Base-by-base conservation (phyloP, 92 coral and sea anemone species). In the Scolanthus callimorphus region DNA sequence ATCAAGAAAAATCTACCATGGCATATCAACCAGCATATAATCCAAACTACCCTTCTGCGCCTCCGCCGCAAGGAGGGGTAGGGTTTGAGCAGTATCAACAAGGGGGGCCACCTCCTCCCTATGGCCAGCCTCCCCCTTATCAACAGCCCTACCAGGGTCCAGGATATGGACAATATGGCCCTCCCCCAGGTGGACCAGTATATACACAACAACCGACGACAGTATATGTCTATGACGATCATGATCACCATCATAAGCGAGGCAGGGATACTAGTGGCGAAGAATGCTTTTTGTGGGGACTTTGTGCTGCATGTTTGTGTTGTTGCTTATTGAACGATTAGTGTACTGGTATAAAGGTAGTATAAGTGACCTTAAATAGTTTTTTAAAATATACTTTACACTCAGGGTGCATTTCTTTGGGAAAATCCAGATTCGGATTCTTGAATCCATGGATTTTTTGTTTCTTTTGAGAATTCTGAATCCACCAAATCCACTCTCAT, bases 221-320 rank as follows among this genome's bases (percentile, higher is more conserved):
- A 24, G 96, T 92, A 1, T 92, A 92, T 63, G 98, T 92, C 20
- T 92, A 91, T 53, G 84, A 88, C 19, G 67, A 75, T 19, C 63
- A 24, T 23, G 72, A 62, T 0, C 56, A 44, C 1, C 29, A 45
- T n/a, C 37, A 60, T 28, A 51, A 78, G 31, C 2, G 29, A 4
- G 25, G 19, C 3, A 72, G 68, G 24, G 77, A 77, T 23, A 39
- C 74, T 31, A 78, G 84, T 29, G 90, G 76, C 0, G 90, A 86
- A 4, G 96, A 85, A 1, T 92, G 98, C 55, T 76, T 89, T 12
- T 61, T 92, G 10, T 83, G 79, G 71, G 96, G 90, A 21, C 70
- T 90, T 3, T 92, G 98, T 28, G 98, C 94, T 0, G 91, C 91
- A 1, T 92, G 98, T 56, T 41, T 92, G 63, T 92, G 98, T 39